A percentile compares a stretch with the other conserved stretches of the same genome.
These are phyloP conservation scores for Cyprinodon brontotheroides DNA, from an alignment of 2,113 vertebrate genomes.

Conservation along the genomic window DNA sequence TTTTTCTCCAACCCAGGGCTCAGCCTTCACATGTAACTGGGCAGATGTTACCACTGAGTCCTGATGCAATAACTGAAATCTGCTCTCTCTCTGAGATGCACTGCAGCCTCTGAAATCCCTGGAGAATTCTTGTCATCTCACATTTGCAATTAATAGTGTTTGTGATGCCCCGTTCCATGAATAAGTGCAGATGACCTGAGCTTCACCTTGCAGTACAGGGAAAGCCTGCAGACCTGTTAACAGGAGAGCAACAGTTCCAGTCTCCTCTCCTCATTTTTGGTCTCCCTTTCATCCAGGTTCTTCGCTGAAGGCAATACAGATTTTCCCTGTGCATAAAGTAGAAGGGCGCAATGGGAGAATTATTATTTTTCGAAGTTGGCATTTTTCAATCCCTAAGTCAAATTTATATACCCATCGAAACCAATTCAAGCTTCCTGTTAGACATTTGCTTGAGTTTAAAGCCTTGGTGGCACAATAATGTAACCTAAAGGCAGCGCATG, in stretches of 20 bases:
- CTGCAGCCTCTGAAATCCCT: slow-evolving; percentile 43
- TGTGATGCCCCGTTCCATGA: slow-evolving; percentile 41
- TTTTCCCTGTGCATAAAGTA: background rate
- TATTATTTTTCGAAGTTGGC: background rate
- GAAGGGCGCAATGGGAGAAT: no score
- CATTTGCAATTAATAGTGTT: slow-evolving; percentile 56
- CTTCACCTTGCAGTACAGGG: slow-evolving; percentile 37
- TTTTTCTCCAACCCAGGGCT: background rate
- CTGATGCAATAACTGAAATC: slow-evolving; percentile 16
- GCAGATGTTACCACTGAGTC: background rate
- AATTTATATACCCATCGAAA: no score
- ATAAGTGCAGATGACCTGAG: slow-evolving; percentile 31
- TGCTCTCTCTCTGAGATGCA: slow-evolving; percentile 21
- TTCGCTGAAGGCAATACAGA: slow-evolving; percentile 9
- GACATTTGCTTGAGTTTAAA: slow-evolving; percentile 17
- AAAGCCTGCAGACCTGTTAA: slow-evolving; percentile 21
- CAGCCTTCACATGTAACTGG: background rate
- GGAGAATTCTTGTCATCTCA: slow-evolving; percentile 50
- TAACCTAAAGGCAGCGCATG: slow-evolving; percentile 43
- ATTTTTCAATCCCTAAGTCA: background rate
- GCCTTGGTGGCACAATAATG: slow-evolving; percentile 41
- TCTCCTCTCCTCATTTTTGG: background rate
- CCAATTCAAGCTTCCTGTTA: no score
- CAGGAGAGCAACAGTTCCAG: background rate
- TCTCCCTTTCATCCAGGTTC: slow-evolving; percentile 3